phyloP scores from a whole-genome alignment of 2,113 vertebrate species.

The Epinephelus fuscoguttatus region DNA sequence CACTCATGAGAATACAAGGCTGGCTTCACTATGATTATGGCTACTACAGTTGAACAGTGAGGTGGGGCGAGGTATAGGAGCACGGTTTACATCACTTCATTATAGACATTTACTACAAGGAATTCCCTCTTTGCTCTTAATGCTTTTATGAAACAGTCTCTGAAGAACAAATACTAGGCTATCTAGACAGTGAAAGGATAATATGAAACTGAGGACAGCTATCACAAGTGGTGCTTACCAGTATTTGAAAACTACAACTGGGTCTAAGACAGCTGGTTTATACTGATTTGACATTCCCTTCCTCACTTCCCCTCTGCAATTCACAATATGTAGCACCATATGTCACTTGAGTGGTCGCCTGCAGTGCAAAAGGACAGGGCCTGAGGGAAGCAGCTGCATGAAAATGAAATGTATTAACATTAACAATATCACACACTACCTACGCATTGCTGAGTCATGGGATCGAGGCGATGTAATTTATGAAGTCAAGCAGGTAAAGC shows the following conservation, averaged over 20 bases:
- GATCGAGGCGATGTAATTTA: background rate
- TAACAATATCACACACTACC: background rate
- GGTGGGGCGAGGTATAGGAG: background rate
- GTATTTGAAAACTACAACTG: background rate
- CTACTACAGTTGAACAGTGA: background rate
- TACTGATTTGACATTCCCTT: background rate
- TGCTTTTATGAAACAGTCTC: background rate
- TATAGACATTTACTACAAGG: background rate
- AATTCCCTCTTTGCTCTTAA: background rate
- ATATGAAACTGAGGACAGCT: background rate
- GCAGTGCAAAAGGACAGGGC: background rate
- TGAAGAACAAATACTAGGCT: background rate
- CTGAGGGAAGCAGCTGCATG: slow-evolving; percentile 1
- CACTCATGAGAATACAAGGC: background rate
- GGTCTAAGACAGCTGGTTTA: background rate
- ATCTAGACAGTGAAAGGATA: background rate
- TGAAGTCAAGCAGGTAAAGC: background rate
- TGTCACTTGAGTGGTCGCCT: background rate
- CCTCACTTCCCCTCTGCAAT: background rate
- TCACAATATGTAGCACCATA: background rate
- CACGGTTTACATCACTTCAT: background rate
- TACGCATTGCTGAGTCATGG: background rate
- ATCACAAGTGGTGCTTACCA: background rate
- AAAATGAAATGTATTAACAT: background rate
- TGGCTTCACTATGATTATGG: background rate